phyloP scores from a whole-genome alignment of 2,888 invertebrate species.

The Panorpa germanica region DNA sequence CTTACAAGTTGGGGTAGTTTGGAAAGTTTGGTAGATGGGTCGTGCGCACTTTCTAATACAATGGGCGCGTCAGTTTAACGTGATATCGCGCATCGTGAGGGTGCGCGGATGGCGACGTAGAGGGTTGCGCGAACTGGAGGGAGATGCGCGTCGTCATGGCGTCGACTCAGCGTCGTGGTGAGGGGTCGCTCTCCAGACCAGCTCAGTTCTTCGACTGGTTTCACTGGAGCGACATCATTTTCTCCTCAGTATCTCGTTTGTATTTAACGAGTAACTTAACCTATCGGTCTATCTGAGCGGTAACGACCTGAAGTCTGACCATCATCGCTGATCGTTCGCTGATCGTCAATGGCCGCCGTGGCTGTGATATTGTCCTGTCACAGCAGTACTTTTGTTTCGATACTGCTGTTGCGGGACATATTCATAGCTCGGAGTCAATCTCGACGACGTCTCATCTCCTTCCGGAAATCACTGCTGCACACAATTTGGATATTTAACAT shows the following conservation, averaged over 20 bases:
- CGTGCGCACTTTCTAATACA: constrained; percentile 17
- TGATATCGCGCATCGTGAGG: no score
- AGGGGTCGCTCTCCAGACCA: constrained; percentile 10
- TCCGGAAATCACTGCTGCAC: no score
- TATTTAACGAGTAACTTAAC: no score
- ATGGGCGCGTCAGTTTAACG: constrained; percentile 17
- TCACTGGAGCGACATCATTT: not conserved
- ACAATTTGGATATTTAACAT: no score
- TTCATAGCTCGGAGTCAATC: constrained; percentile 30
- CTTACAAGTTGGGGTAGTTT: constrained; percentile 9
- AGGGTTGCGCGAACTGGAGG: constrained; percentile 19
- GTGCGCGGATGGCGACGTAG: constrained; percentile 26
- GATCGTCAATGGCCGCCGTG: no score
- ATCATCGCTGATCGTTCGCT: constrained; percentile 5
- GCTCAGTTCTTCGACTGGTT: constrained; percentile 6
- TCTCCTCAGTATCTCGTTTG: constrained; percentile 1
- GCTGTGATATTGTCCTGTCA: constrained; percentile 95
- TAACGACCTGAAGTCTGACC: constrained; percentile 9
- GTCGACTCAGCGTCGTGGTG: constrained; percentile 22
- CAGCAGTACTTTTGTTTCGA: constrained; percentile 70
- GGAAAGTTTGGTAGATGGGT: constrained; percentile 12
- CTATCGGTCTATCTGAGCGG: no score
- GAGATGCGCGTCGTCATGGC: constrained; percentile 23
- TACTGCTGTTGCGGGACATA: constrained; percentile 93
- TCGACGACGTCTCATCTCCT: constrained; percentile 7